Conservation (phyloP, 1,140 invertebrate genomes). For the Drosophila parabipectinata region DNA sequence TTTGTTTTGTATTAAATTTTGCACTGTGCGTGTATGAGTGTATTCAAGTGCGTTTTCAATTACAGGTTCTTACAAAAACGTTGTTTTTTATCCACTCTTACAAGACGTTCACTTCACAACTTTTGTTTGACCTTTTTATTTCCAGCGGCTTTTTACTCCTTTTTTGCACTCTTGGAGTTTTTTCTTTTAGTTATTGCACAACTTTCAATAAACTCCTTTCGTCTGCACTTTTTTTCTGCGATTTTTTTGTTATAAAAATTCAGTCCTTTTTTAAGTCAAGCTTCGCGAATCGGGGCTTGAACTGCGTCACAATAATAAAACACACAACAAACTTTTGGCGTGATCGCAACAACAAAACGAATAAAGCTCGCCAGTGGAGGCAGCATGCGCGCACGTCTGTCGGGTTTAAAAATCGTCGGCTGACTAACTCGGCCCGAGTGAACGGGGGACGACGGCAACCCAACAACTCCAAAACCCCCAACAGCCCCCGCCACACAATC, state of each 20-base stretch:
- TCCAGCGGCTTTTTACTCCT: constrained; percentile 9
- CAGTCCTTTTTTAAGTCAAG: constrained; percentile 1
- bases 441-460: constrained; percentile 23
- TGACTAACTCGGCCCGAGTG: constrained; percentile 56
- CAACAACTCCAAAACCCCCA: constrained; percentile 51
- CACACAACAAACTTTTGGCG: constrained; percentile 6
- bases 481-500: constrained; percentile 11
- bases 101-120: constrained; percentile 42
- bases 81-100: constrained; percentile 25
- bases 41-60: constrained; percentile 66
- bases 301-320: constrained; percentile 22
- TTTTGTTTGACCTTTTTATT: constrained; percentile 18
- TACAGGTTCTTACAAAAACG: constrained; percentile 64
- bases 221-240: not conserved
- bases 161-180: not conserved
- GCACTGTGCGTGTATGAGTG: constrained; percentile 21
- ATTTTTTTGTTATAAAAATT: not conserved
- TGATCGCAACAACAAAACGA: constrained; percentile 23
- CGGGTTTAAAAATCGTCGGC: constrained; percentile 73
- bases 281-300: constrained; percentile 11
- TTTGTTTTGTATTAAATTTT: constrained; percentile 3
- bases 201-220: constrained; percentile 16
- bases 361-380: constrained; percentile 19
- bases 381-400: constrained; percentile 52
- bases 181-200: constrained; percentile 1